Conservation (phyloP, 2,888 invertebrate species). For the Dioctria rufipes region DNA sequence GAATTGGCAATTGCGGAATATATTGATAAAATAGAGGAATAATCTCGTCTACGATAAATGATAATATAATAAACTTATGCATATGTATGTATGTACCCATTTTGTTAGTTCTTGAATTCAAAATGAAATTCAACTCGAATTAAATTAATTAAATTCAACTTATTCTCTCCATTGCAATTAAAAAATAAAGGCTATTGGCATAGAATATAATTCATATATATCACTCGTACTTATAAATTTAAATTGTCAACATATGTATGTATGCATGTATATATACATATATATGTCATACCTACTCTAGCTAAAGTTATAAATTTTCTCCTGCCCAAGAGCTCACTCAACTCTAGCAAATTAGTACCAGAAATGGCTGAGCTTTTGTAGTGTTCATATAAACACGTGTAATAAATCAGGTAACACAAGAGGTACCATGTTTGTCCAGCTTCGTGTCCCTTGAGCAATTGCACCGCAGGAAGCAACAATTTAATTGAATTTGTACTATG, state of each 20-base stretch:
- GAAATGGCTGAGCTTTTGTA: background rate
- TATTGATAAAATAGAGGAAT: too few species aligned
- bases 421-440: slow-evolving; percentile 24
- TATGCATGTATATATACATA: too few species aligned
- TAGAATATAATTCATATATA: slow-evolving; percentile 7
- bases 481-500: slow-evolving; percentile 22
- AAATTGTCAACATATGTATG: slow-evolving; percentile 2
- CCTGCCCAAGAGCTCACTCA: slow-evolving; percentile 9
- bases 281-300: too few species aligned
- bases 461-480: slow-evolving; percentile 5
- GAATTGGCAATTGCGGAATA: too few species aligned
- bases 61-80: too few species aligned
- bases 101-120: too few species aligned
- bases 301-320: slow-evolving; percentile 5
- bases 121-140: too few species aligned
- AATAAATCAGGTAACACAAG: slow-evolving; percentile 36
- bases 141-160: too few species aligned
- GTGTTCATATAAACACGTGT: background rate
- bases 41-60: too few species aligned
- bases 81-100: too few species aligned
- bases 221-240: slow-evolving; percentile 22
- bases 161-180: too few species aligned
- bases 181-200: background rate
- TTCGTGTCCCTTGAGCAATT: slow-evolving; percentile 2
- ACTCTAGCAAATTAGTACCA: slow-evolving; percentile 18